Evolutionary conservation across 2,888 invertebrate genomes (phyloP).

Genomic region (Eristalis tenax): DNA sequence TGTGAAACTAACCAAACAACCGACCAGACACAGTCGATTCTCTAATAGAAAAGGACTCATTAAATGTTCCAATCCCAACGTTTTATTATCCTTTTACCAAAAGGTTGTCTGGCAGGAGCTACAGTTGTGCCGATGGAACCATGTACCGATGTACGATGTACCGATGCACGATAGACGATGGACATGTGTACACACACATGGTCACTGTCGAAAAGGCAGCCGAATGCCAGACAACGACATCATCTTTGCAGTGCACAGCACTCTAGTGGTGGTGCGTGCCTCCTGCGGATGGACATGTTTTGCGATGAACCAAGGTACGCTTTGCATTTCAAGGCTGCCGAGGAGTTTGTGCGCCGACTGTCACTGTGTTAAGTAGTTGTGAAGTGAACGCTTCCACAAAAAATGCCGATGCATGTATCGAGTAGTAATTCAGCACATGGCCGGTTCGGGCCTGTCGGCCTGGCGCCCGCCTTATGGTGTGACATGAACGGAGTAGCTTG

Average conservation of each 20-base stretch:
- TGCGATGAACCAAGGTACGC: constrained; percentile 23
- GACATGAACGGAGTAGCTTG: too few relatives aligned
- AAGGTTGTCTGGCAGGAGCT: constrained; percentile 20
- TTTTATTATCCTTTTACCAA: constrained; percentile 63
- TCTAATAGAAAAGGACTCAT: constrained; percentile 70
- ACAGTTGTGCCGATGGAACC: constrained; percentile 4
- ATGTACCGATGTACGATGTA: not conserved
- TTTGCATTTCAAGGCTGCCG: constrained; percentile 4
- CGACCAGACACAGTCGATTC: constrained; percentile 54
- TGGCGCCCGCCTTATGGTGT: not conserved
- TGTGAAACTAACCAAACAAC: constrained; percentile 51
- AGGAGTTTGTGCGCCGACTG: constrained; percentile 2
- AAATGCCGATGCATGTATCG: constrained; percentile 5
- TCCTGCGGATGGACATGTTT: constrained; percentile 28
- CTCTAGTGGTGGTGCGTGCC: constrained; percentile 29
- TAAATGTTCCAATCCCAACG: constrained; percentile 67
- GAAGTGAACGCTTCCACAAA: constrained; percentile 14
- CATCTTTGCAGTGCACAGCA: constrained; percentile 31
- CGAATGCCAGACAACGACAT: constrained; percentile 29
- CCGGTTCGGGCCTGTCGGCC: not conserved
- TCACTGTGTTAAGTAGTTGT: constrained; percentile 59
- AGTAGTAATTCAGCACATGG: constrained; percentile 2
- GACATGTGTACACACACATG: constrained; percentile 6
- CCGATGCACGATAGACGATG: not conserved
- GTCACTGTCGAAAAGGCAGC: constrained; percentile 40